Evolutionary conservation across 1,140 invertebrate genomes (phyloP).

Genomic region (Diachasma alloeum): DNA sequence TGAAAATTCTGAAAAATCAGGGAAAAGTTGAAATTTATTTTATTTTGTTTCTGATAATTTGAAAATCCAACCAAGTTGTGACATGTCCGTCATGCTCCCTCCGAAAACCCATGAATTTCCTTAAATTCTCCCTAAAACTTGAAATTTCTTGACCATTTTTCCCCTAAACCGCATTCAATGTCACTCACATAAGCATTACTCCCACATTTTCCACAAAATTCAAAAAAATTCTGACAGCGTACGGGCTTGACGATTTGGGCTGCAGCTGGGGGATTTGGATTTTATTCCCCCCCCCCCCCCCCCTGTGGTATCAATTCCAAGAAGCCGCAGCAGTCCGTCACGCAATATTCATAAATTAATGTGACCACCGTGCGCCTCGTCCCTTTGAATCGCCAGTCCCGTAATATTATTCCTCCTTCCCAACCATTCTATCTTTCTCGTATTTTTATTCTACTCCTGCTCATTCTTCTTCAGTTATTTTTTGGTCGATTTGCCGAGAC

Average conservation of each 20-base stretch:
- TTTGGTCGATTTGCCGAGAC: not conserved
- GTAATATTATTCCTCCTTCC: conserved; percentile 37
- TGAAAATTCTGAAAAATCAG: too few relatives aligned
- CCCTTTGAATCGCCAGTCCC: conserved; percentile 23
- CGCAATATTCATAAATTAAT: conserved; percentile 43
- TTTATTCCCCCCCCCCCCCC: not conserved
- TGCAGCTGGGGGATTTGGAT: not conserved
- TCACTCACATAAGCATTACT: too few relatives aligned
- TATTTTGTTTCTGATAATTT: too few relatives aligned
- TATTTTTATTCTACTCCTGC: conserved; percentile 8
- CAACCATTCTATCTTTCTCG: not conserved
- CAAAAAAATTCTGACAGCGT: too few relatives aligned
- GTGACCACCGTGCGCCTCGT: conserved; percentile 30
- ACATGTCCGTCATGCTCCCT: too few relatives aligned
- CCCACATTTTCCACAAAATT: too few relatives aligned
- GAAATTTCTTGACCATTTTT: too few relatives aligned
- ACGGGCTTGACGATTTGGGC: not conserved
- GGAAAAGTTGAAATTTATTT: too few relatives aligned
- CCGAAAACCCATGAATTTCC: too few relatives aligned
- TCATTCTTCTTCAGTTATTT: not conserved
- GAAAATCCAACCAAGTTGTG: too few relatives aligned
- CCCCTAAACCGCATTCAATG: too few relatives aligned
- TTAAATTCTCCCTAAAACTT: too few relatives aligned
- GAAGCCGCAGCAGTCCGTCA: conserved; percentile 28
- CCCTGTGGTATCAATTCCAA: conserved; percentile 16